Evolutionary conservation across 2,888 invertebrate species (phyloP), one percentile per base, ranked within the genome.

Genomic region (Campopleginae sp.): DNA sequence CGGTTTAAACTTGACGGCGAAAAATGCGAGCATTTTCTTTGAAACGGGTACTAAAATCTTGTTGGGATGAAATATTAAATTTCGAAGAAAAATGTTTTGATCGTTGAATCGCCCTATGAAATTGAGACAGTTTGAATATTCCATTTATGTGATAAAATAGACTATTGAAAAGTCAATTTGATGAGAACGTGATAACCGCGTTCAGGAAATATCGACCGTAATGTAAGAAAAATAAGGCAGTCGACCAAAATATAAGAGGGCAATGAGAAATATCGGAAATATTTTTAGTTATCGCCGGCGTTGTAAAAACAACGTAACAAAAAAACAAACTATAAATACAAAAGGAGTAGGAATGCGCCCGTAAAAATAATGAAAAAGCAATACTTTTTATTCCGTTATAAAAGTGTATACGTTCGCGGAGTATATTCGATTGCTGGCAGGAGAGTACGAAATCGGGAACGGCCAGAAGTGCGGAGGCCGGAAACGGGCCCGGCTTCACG

Each of bases 401-500:
- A 75, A 75, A 80, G 63, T 84, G 54, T 78, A n/a, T n/a, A 27
- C 61, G 63, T 72, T 33, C 68, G 58, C 46, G 48, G 61, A 27
- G 80, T 46, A 72, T 79, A 72, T 81, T 80, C 65, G 83, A 81
- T 78, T 58, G 78, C 8, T 38, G 38, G 38, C 38, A 38, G 23
- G 33, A 19, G 58, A 58, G 72, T 74, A 51, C 85, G 87, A 89
- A 89, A 91, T 90, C 86, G 88, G 86, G 87, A 84, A 85, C 81
- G 78, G 76, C 51, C 65, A 88, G 78, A 74, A 88, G 88, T 90
- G 90, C 88, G 87, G 88, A 87, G 87, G 86, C 90, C 91, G 91
- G 91, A 91, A 91, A 90, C 91, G 85, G 90, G 90, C 89, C 88
- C 89, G 91, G 90, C 91, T 90, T 91, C 89, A 91, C 91, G 91